Base-by-base conservation (phyloP, 2,888 invertebrate genomes). In the Oscheius myriophilus region DNA sequence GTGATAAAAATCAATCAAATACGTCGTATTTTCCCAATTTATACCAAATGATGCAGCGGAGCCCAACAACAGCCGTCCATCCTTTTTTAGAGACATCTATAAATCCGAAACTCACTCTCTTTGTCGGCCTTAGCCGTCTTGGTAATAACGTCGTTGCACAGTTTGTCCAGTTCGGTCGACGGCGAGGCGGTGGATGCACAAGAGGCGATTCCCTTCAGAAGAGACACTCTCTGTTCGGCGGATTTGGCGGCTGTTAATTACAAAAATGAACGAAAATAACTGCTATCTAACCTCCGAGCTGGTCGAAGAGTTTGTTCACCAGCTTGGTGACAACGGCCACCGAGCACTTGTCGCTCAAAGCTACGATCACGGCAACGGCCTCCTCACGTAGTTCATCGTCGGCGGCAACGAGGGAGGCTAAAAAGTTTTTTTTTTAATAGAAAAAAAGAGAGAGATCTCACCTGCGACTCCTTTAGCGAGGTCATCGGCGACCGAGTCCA, bases 121-220 rank as follows among this genome's bases (percentile, higher is more conserved):
- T 76, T 77, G 53, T 75, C 75, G 3, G 71, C 71, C 43, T 75
- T 78, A 1, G 72, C 67, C 7, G 73, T 75, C 63, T 75, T 75
- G n/a, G 53, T 49, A 33, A 75, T 61, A 46, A 75, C 70, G n/a
- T 75, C 72, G 25, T 58, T 67, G 6, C 70, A 71, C 18, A 78
- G 9, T 26, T 72, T 75, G 57, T 78, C 73, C n/a, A 75, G 23
- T 0, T 73, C 73, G 16, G 53, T n/a, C 2, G 21, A 21, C 0
- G 72, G 54, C 21, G 57, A 54, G 12, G 41, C 39, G 7, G 26
- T 41, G 14, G 23, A n/a, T 0, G 75, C 59, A 39, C 75, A 59
- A 9, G 23, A 58, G 12, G 61, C 71, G 46, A 78, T 65, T 41
- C 78, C 78, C 14, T 73, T 66, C 43, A 78, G 63, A 23, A 76